Percentiles rank a stretch among this genome's conserved stretches.
Conservation (phyloP, 2,888 invertebrate genomes). For the Cremastinae sp. region DNA sequence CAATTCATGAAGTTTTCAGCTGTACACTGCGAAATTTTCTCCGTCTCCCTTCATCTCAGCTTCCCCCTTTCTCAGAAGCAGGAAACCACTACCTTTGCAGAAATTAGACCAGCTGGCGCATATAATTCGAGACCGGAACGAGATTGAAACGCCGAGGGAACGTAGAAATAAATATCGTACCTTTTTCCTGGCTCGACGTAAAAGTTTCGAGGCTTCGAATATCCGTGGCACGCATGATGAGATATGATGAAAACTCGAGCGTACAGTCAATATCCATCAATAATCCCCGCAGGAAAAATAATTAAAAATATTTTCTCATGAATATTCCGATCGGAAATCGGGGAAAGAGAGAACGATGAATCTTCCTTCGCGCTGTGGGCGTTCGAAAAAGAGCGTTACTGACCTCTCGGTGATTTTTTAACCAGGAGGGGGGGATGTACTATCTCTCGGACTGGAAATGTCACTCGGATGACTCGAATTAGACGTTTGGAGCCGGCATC, state of each 20-base stretch:
- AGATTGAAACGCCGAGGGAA: slow-evolving; percentile 32
- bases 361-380: too few relatives aligned
- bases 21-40: slow-evolving; percentile 6
- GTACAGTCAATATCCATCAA: too few relatives aligned
- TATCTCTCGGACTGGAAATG: slow-evolving; percentile 3
- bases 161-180: not conserved
- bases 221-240: not conserved
- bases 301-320: too few relatives aligned
- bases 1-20: slow-evolving; percentile 34
- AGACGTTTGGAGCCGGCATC: slow-evolving; percentile 12
- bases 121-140: slow-evolving; percentile 23
- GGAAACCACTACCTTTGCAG: slow-evolving; percentile 46
- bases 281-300: too few relatives aligned
- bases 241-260: not conserved
- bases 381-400: too few relatives aligned
- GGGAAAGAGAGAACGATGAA: too few relatives aligned
- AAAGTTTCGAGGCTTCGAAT: not conserved
- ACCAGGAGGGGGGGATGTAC: too few relatives aligned
- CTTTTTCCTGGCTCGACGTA: slow-evolving; percentile 3
- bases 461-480: slow-evolving; percentile 26
- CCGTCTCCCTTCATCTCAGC: not conserved
- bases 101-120: slow-evolving; percentile 44
- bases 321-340: too few relatives aligned
- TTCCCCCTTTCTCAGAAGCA: not conserved
- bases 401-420: too few relatives aligned